Conservation (phyloP, 2,888 invertebrate genomes). For the Agrotis clavis region DNA sequence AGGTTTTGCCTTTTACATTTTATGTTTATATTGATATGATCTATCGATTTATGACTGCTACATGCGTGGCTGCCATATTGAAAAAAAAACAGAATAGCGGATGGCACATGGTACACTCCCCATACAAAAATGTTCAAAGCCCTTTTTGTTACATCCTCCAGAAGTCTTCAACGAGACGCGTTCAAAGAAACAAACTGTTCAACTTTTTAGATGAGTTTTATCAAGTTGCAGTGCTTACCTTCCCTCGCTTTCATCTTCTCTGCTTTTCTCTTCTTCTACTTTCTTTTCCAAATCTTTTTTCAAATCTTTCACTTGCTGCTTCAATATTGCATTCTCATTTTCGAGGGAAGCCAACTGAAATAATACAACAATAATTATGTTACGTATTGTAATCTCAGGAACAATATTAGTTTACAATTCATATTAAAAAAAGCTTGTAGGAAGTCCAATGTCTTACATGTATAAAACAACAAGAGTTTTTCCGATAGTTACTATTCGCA, state of each 20-base stretch:
- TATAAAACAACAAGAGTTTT: not conserved
- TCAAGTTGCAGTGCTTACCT: conserved; percentile 78
- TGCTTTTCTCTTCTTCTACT: conserved; percentile 83
- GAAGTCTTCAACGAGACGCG: no score
- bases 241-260: conserved; percentile 80
- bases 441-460: no score
- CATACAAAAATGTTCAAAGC: no score
- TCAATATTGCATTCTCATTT: conserved; percentile 82
- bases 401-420: not conserved
- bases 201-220: no score
- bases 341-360: conserved; percentile 83
- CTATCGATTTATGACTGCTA: no score
- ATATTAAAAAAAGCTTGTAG: not conserved
- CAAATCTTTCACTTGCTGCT: conserved; percentile 83
- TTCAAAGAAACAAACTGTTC: no score
- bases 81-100: no score
- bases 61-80: no score
- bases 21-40: no score
- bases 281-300: conserved; percentile 86
- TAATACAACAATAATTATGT: not conserved
- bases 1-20: no score
- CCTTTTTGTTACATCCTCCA: no score
- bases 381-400: not conserved
- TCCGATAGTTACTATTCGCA: not conserved
- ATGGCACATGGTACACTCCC: no score